Base-by-base conservation (phyloP, 1,140 invertebrate genomes). In the Monomorium pharaonis region DNA sequence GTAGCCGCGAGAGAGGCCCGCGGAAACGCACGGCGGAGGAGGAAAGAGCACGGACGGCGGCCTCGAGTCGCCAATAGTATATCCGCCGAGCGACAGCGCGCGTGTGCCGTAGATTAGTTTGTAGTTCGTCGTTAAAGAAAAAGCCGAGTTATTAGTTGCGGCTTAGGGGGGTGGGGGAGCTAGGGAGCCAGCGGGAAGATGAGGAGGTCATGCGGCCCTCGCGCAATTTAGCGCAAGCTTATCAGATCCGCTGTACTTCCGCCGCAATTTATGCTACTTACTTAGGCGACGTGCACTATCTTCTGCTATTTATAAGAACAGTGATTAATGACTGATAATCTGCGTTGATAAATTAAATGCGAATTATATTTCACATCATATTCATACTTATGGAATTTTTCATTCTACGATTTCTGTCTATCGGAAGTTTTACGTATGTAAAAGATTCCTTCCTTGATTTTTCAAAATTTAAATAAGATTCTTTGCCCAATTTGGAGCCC, bases 101-200 rank as follows among this genome's bases (percentile, higher is more conserved):
- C 81, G 87, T 86, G 86, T 89, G 88, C 86, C 72, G 90, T 83
- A 92, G 92, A 93, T 93, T 91, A 93, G 92, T 93, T 93, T 77
- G 86, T 87, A 93, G 90, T 92, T 93, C 72, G 85, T 88, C 65
- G 83, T 81, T 47, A 70, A 91, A 93, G 91, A 92, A 93, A 93
- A 93, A 93, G 88, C 84, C 72, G 90, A 92, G 92, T 92, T 92
- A 92, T 92, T 92, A 92, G 91, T 86, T 76, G 90, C 83, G 91
- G 91, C 86, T 86, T 74, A 88, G 27, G 27, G 27, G 27, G 12
- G 89, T 65, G 63, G 90, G 88, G 83, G 87, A 76, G 85, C 86
- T 77, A 84, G 81, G 54, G 89, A 89, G 84, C 86, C 81, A 84
- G 74, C 56, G 76, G 85, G 72, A 90, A 90, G 89, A 90, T 90